A percentile compares a stretch with the other conserved stretches of the same genome.
Evolutionary conservation across 2,113 vertebrate genomes (phyloP).

Genomic region (Rhadina sibilatrix): DNA sequence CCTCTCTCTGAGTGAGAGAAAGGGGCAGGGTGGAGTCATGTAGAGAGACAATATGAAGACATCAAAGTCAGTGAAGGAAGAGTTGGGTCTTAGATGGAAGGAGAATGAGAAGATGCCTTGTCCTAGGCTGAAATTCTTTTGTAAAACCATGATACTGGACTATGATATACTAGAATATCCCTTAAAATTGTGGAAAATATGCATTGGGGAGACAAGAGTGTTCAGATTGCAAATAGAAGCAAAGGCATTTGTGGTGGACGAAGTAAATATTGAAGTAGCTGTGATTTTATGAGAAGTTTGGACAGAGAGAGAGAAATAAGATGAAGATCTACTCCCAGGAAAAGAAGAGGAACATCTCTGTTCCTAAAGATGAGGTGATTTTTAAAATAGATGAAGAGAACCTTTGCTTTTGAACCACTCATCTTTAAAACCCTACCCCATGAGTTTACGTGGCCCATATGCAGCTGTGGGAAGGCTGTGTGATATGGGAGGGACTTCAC

Average conservation of each 20-base stretch:
- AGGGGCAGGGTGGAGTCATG: neutral
- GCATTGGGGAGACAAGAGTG: neutral
- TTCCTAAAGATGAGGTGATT: neutral
- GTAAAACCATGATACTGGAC: neutral
- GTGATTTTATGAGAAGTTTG: neutral
- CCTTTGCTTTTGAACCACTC: neutral
- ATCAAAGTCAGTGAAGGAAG: neutral
- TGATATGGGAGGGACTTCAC: neutral
- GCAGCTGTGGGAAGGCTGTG: neutral
- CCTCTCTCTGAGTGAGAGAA: neutral
- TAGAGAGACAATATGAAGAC: neutral
- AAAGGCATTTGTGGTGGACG: neutral
- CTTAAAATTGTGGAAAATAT: neutral
- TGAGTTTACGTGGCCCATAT: neutral
- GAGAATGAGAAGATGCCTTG: neutral
- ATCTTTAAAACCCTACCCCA: neutral
- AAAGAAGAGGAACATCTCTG: neutral
- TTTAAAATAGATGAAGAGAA: neutral
- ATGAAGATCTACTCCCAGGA: neutral
- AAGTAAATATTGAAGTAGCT: neutral
- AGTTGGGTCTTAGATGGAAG: neutral
- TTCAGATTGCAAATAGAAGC: neutral
- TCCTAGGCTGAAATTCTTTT: neutral
- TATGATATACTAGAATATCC: neutral
- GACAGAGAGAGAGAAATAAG: neutral